Percentiles rank a stretch among this genome's conserved stretches.
Conservation (phyloP, 2,797 vertebrate species). For the Acanthopagrus latus region DNA sequence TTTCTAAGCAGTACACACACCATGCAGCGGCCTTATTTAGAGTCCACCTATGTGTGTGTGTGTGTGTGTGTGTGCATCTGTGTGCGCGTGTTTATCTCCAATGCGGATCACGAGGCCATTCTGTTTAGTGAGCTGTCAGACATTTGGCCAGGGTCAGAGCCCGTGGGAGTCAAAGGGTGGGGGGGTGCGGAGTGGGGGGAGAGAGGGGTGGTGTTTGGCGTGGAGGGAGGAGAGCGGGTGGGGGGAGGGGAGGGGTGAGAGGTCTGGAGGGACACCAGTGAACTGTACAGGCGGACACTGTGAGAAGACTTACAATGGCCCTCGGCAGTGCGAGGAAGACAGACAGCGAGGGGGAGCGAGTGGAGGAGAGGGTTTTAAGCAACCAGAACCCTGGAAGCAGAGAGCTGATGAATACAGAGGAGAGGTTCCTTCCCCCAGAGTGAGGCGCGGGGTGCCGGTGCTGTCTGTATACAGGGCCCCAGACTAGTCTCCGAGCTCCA, state of each 20-base stretch:
- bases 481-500: constrained; percentile 41
- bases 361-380: constrained; percentile 32
- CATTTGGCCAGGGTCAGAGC: constrained; percentile 80
- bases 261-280: constrained; percentile 64
- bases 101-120: constrained; percentile 75
- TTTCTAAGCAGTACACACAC: constrained; percentile 39
- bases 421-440: constrained; percentile 39
- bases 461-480: constrained; percentile 13
- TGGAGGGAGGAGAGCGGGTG: constrained; percentile 23
- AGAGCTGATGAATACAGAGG: constrained; percentile 63
- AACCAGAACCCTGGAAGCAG: constrained; percentile 48
- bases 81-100: constrained; percentile 60
- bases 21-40: constrained; percentile 34
- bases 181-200: not conserved
- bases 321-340: constrained; percentile 45
- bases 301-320: constrained; percentile 76
- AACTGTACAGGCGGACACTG: constrained; percentile 74
- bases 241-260: constrained; percentile 46
- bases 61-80: constrained; percentile 13
- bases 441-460: not conserved
- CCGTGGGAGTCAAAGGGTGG: constrained; percentile 48
- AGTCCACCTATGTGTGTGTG: not conserved
- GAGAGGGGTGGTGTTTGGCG: not conserved
- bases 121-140: constrained; percentile 80
- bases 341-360: constrained; percentile 16